These are phyloP conservation scores for Melieria picta DNA, from an alignment of 2,888 invertebrate genomes.

Conservation along the genomic window DNA sequence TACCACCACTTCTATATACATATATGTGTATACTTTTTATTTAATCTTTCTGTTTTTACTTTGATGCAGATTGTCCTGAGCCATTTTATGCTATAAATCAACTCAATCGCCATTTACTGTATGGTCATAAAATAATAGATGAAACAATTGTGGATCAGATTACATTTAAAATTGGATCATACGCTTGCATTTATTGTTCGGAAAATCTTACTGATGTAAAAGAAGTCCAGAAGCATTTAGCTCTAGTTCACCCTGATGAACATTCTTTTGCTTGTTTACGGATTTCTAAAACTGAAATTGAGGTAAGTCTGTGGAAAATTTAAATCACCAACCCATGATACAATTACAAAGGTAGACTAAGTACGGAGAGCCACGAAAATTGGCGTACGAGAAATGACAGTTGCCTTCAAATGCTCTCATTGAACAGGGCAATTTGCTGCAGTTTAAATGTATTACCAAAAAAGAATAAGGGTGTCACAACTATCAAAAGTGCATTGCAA, in stretches of 20 bases:
- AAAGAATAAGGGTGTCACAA: no score
- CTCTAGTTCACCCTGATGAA: conserved; percentile 42
- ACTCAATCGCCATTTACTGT: conserved; percentile 28
- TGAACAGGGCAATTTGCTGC: no score
- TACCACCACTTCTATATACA: no score
- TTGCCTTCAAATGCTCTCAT: no score
- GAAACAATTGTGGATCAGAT: background rate
- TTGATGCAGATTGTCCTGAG: conserved; percentile 36
- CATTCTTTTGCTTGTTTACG: conserved; percentile 39
- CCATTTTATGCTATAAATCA: conserved; percentile 16
- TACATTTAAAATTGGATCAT: conserved; percentile 17
- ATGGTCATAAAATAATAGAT: background rate
- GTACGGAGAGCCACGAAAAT: no score
- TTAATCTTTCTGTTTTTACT: conserved; percentile 1
- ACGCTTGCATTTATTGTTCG: conserved; percentile 44
- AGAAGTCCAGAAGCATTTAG: conserved; percentile 40
- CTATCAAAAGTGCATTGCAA: no score
- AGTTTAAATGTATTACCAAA: no score
- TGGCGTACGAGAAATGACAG: no score
- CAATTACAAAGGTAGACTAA: no score
- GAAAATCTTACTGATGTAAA: conserved; percentile 14
- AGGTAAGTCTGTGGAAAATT: conserved; percentile 26
- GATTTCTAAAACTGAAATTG: conserved; percentile 4
- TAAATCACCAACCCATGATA: no score
- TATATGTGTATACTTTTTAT: background rate